Evolutionary conservation across 35 echinoderm and acorn worm genomes (phyloP).

Genomic region (Lytechinus variegatus): DNA sequence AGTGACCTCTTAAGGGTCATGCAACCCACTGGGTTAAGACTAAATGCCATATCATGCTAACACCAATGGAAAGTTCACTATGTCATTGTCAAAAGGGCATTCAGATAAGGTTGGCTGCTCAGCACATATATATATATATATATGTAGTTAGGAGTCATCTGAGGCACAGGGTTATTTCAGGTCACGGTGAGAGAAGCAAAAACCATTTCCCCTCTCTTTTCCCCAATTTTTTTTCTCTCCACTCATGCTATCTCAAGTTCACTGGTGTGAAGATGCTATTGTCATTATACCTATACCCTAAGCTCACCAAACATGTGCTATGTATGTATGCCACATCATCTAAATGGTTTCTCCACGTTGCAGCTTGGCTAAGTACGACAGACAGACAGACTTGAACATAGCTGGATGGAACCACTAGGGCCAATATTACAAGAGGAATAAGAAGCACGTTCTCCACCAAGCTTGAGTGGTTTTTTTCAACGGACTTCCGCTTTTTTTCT

Average conservation of each 20-base stretch:
- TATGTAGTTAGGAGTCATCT: too few species aligned
- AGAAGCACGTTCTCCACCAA: neutral
- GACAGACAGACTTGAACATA: neutral
- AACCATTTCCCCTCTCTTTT: slow-evolving; percentile 16
- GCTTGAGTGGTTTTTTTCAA: neutral
- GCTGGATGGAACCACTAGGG: neutral
- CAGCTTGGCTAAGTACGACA: neutral
- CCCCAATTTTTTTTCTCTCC: neutral
- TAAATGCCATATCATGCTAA: neutral
- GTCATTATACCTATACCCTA: slow-evolving; percentile 26
- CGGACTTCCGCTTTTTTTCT: neutral
- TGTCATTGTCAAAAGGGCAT: neutral
- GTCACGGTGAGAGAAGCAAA: slow-evolving; percentile 17
- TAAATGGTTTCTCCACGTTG: neutral
- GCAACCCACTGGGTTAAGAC: neutral
- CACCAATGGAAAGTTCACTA: neutral
- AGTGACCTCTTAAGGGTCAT: neutral
- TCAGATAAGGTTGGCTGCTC: neutral
- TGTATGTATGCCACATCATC: slow-evolving; percentile 26
- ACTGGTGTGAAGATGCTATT: slow-evolving; percentile 34
- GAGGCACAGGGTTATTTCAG: slow-evolving; percentile 35
- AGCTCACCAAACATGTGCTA: slow-evolving; percentile 30
- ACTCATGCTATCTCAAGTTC: neutral
- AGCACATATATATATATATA: neutral
- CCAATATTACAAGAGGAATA: neutral